phyloP scores from a whole-genome alignment of 1,140 invertebrate species.

The Trichoplusia ni region DNA sequence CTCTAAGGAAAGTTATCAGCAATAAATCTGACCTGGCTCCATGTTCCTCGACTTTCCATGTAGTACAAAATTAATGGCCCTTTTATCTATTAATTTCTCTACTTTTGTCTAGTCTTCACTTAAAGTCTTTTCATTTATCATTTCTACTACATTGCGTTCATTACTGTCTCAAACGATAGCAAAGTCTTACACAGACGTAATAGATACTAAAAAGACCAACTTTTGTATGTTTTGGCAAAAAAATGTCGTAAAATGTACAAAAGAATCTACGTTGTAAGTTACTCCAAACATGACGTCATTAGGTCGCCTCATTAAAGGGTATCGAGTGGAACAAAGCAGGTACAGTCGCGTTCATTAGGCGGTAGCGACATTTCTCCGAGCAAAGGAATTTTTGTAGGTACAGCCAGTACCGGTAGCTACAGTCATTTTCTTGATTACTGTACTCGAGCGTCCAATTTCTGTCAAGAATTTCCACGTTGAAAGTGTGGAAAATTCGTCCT shows the following conservation, averaged over 20 bases:
- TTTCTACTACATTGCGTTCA: slow-evolving; percentile 1
- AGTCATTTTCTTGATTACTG: slow-evolving; percentile 35
- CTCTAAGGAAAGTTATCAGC: slow-evolving; percentile 14
- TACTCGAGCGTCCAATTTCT: slow-evolving; percentile 30
- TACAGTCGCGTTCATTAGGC: slow-evolving; percentile 25
- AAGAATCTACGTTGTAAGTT: neutral
- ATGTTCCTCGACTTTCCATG: neutral
- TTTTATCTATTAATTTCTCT: slow-evolving; percentile 3
- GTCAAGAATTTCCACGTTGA: slow-evolving; percentile 14
- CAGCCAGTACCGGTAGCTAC: slow-evolving; percentile 8
- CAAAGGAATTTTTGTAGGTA: slow-evolving; percentile 21
- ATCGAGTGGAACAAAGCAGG: slow-evolving; percentile 26
- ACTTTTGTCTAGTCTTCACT: neutral
- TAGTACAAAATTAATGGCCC: slow-evolving; percentile 16
- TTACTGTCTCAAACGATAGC: too few relatives aligned
- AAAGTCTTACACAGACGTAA: too few relatives aligned
- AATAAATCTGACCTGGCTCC: slow-evolving; percentile 4
- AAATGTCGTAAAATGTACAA: too few relatives aligned
- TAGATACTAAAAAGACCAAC: too few relatives aligned
- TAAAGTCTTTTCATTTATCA: neutral
- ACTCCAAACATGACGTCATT: slow-evolving; percentile 2
- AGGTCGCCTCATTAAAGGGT: slow-evolving; percentile 19
- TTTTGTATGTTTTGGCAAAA: too few relatives aligned
- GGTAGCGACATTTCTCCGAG: slow-evolving; percentile 9
- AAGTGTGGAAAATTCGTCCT: neutral